Conservation (phyloP, 1,140 invertebrate species). For the Bombus difficillimus region DNA sequence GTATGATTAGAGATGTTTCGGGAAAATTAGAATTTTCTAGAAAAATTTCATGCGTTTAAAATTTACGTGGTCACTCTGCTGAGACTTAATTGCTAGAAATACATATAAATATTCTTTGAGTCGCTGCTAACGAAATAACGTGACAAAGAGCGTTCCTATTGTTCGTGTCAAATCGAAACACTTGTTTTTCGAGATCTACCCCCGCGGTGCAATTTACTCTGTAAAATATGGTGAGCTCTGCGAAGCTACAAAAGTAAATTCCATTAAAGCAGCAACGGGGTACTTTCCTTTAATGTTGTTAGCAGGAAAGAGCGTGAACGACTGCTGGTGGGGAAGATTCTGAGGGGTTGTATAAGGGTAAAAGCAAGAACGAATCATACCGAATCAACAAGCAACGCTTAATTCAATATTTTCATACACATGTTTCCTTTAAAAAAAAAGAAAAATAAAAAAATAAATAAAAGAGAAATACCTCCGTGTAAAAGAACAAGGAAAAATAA, state of each 20-base stretch:
- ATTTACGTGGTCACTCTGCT: no score
- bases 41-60: neutral
- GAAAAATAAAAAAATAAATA: neutral
- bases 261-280: conserved; percentile 72
- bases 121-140: conserved; percentile 7
- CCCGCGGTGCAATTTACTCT: conserved; percentile 71
- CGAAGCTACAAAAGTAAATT: conserved; percentile 79
- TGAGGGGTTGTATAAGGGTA: conserved; percentile 1
- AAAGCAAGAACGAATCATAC: conserved; percentile 43
- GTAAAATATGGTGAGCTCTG: conserved; percentile 64
- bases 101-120: neutral
- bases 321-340: neutral
- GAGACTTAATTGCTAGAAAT: neutral
- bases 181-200: conserved; percentile 60
- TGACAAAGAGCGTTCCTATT: conserved; percentile 11
- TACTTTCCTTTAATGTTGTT: conserved; percentile 76
- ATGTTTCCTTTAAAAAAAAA: neutral
- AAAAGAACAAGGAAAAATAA: neutral
- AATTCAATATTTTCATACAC: conserved; percentile 9
- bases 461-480: no score
- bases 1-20: neutral
- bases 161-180: conserved; percentile 52
- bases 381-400: conserved; percentile 29
- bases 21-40: neutral
- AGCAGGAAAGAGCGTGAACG: conserved; percentile 53